phyloP scores from a whole-genome alignment of 2,113 vertebrate genomes.

The Ammospiza nelsoni region DNA sequence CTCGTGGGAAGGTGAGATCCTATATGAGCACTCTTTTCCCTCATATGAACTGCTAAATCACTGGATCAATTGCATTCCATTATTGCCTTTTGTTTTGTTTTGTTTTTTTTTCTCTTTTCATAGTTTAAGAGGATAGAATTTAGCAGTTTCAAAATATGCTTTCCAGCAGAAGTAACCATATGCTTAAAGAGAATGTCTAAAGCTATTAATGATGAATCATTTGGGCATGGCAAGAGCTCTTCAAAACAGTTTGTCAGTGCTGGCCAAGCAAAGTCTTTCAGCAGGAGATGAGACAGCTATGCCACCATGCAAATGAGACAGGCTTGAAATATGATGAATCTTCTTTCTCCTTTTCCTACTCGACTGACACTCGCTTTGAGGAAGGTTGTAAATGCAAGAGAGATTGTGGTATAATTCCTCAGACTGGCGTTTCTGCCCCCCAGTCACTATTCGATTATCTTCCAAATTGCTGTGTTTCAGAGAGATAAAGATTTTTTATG shows the following conservation, averaged over 20 bases:
- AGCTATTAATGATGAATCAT: conserved; percentile 57
- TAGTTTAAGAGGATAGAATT: conserved; percentile 12
- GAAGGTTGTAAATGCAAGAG: conserved; percentile 98
- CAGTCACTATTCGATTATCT: conserved; percentile 99
- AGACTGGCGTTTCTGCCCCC: conserved; percentile 99
- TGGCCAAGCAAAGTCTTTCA: conserved; percentile 73
- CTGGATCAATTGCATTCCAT: not conserved
- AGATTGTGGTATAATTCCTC: conserved; percentile 99
- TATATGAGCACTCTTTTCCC: not conserved
- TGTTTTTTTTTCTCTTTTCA: not conserved
- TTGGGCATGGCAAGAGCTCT: conserved; percentile 62
- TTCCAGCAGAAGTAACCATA: conserved; percentile 40
- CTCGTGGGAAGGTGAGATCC: conserved; percentile 78
- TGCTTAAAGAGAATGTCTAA: conserved; percentile 55
- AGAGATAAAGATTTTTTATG: conserved; percentile 99
- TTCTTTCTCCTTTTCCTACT: conserved; percentile 87
- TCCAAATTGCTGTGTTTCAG: conserved; percentile 99
- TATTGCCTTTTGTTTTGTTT: not conserved
- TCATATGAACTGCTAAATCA: not conserved
- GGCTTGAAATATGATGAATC: conserved; percentile 93
- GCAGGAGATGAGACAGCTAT: conserved; percentile 79
- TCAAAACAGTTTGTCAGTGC: conserved; percentile 53
- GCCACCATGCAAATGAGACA: conserved; percentile 84
- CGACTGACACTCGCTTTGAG: conserved; percentile 94
- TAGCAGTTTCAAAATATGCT: conserved; percentile 20